These are phyloP conservation scores for Leptinotarsa texana DNA, from an alignment of 1,140 invertebrate species.

Conservation along the genomic window DNA sequence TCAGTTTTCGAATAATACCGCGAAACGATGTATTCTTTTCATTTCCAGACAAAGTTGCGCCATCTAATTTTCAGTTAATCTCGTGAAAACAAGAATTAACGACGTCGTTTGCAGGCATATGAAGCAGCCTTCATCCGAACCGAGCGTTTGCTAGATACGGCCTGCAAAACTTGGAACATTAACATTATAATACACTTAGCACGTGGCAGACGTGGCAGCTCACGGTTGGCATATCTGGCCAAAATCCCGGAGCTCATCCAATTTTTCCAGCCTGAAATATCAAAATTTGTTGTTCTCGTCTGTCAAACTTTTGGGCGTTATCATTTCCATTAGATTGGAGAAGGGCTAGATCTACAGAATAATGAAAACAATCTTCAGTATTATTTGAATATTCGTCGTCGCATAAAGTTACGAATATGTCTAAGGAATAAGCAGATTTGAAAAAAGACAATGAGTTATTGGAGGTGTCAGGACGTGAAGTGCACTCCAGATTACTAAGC, in stretches of 20 bases:
- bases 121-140: conserved; percentile 47
- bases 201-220: conserved; percentile 22
- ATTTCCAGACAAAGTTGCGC: conserved; percentile 53
- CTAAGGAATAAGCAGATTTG: no score
- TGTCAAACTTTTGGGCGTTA: neutral
- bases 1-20: conserved; percentile 53
- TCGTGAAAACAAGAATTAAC: conserved; percentile 56
- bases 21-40: conserved; percentile 53
- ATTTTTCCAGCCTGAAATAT: conserved; percentile 18
- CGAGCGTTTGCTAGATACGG: conserved; percentile 34
- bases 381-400: no score
- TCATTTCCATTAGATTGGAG: neutral
- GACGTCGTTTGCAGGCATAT: conserved; percentile 55
- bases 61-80: conserved; percentile 58
- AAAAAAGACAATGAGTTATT: no score
- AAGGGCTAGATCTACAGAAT: no score
- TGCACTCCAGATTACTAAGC: no score
- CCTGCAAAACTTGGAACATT: conserved; percentile 51
- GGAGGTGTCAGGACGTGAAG: no score
- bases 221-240: conserved; percentile 9
- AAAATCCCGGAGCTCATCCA: neutral
- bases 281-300: conserved; percentile 15
- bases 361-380: no score
- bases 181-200: conserved; percentile 55
- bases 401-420: no score